Evolutionary conservation across 2,797 vertebrate genomes (phyloP), one percentile per base, ranked within the genome.

Genomic region (Lithobates sylvaticus): DNA sequence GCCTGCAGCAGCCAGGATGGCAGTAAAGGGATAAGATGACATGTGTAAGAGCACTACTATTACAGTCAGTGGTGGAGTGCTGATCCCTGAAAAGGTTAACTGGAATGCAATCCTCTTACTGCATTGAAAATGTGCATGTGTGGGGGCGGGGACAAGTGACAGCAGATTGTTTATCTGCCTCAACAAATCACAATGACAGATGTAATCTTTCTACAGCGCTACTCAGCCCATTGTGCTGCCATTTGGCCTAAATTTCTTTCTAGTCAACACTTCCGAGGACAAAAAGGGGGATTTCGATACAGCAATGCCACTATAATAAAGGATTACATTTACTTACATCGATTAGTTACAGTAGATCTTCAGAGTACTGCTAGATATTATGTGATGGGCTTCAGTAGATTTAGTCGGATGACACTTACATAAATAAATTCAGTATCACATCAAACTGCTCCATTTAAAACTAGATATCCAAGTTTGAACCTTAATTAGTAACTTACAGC

Each of bases 101-200:
- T 93, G 96, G 93, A 95, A 93, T 76, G 44, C 94, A 97, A 97
- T 97, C 96, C 95, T 95, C 95, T 97, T 97, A 96, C 79, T 77
- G 88, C 84, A 84, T 58, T 29, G 87, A 88, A 78, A 86, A 87
- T 69, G 65, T 88, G 87, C 83, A 26, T 85, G 89, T 85, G 89
- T 83, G 86, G 82, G 39, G 84, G 88, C 58, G 84, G 86, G 71
- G 80, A 79, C 71, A n/a, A 8, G 58, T 76, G 72, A 88, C 74
- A 89, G 86, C 21, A 83, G 21, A 90, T n/a, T 42, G 88, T 86
- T 84, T 29, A 47, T 44, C 47, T 86, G 76, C 69, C 50, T 3
- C 10, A 27, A 71, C 64, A 65, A 69, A 70, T 84, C 78, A 78
- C 86, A 78, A 16, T 71, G 16, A 70, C 76, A 47, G 9, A n/a